Evolutionary conservation across 2,797 vertebrate genomes (phyloP).

Genomic region (Furcifer pardalis): DNA sequence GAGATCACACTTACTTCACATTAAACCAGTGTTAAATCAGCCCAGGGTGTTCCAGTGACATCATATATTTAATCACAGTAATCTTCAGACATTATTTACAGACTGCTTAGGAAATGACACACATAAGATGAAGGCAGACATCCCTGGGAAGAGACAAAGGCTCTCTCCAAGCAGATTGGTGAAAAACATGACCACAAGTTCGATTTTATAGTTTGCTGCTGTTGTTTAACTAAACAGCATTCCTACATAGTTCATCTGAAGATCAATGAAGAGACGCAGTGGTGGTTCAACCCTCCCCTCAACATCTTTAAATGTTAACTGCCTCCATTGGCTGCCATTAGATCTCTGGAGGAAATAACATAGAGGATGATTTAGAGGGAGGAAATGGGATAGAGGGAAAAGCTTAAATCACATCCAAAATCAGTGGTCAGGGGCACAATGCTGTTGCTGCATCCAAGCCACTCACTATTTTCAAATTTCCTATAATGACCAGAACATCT

Average conservation of each 20-base stretch:
- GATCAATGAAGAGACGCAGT: too few species aligned
- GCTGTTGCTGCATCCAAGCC: neutral
- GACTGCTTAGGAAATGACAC: constrained; percentile 9
- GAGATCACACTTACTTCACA: constrained; percentile 25
- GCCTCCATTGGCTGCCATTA: neutral
- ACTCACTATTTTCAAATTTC: neutral
- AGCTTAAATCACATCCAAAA: too few species aligned
- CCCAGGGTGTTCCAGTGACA: constrained; percentile 35
- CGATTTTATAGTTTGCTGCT: neutral
- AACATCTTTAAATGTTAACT: neutral
- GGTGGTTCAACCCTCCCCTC: neutral
- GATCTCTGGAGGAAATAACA: neutral
- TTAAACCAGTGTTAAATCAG: constrained; percentile 31
- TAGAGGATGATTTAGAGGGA: neutral
- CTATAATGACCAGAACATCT: neutral
- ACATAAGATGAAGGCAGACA: neutral
- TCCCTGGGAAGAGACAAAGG: neutral
- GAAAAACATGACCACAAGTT: neutral
- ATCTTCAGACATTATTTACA: constrained; percentile 31
- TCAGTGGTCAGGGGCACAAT: too few species aligned
- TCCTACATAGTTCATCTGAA: neutral
- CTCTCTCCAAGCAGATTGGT: neutral
- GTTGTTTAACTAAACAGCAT: too few species aligned
- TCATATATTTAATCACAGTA: constrained; percentile 15
- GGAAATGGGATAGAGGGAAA: too few species aligned